Evolutionary conservation across 2,888 invertebrate genomes (phyloP).

Genomic region (Bombylius discolor): DNA sequence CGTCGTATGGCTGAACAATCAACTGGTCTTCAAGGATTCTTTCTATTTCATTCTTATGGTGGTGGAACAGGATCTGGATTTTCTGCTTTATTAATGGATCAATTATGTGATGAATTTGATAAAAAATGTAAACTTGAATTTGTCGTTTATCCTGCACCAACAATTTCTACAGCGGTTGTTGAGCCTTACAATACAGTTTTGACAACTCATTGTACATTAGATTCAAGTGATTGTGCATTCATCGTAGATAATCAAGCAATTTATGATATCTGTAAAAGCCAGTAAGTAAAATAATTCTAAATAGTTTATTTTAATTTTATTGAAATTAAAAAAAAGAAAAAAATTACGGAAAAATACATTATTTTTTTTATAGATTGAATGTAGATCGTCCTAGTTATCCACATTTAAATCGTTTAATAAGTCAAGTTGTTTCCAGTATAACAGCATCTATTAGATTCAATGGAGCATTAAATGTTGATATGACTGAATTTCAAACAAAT

Average conservation of each 20-base stretch:
- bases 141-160: constrained; percentile 22
- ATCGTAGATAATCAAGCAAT: constrained; percentile 88
- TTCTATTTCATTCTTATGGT: constrained; percentile 80
- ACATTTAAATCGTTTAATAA: constrained; percentile 54
- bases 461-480: constrained; percentile 72
- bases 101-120: constrained; percentile 65
- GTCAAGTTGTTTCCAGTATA: constrained; percentile 62
- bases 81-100: constrained; percentile 71
- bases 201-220: constrained; percentile 74
- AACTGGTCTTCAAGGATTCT: constrained; percentile 68
- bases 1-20: constrained; percentile 70
- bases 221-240: constrained; percentile 75
- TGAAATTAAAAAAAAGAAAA: too few relatives aligned
- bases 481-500: constrained; percentile 85
- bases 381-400: constrained; percentile 53
- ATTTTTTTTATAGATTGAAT: constrained; percentile 32
- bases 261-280: constrained; percentile 67
- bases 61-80: constrained; percentile 77
- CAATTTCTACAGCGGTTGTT: constrained; percentile 79
- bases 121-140: constrained; percentile 73
- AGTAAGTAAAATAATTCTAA: constrained; percentile 36
- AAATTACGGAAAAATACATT: background rate
- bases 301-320: too few relatives aligned
- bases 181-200: constrained; percentile 84
- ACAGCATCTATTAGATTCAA: constrained; percentile 73